Conservation (phyloP, 64 coral and sea anemone genomes). For the Porites australiensis region DNA sequence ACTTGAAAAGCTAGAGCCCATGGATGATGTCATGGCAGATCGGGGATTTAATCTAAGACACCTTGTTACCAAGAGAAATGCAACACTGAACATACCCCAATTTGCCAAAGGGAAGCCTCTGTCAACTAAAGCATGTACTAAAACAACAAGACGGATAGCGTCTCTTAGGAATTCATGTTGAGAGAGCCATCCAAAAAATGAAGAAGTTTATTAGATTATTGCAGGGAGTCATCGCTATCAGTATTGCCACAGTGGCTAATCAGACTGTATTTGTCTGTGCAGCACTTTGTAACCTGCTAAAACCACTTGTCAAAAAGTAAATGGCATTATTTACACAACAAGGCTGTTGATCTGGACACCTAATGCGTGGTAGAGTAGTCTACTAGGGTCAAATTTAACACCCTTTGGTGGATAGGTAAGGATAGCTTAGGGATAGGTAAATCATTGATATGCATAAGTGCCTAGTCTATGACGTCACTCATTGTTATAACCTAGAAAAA, state of each 20-base stretch:
- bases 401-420: no score
- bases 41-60: neutral
- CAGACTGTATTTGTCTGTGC: conserved; percentile 26
- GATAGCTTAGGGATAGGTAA: no score
- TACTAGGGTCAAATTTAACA: no score
- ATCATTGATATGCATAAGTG: no score
- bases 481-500: no score
- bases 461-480: no score
- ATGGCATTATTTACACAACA: conserved; percentile 15
- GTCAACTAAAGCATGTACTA: conserved; percentile 7
- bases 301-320: conserved; percentile 39
- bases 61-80: neutral
- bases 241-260: conserved; percentile 12
- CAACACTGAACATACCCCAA: conserved; percentile 26
- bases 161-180: conserved; percentile 40
- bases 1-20: conserved; percentile 36
- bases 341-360: conserved; percentile 6
- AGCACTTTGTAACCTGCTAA: conserved; percentile 20
- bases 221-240: conserved; percentile 6
- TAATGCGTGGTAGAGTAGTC: neutral
- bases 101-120: conserved; percentile 34
- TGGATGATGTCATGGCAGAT: conserved; percentile 43
- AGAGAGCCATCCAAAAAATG: conserved; percentile 36
- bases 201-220: conserved; percentile 34
- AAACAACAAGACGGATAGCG: conserved; percentile 33